Evolutionary conservation across 2,113 vertebrate genomes (phyloP).

Genomic region (Sorex araneus): DNA sequence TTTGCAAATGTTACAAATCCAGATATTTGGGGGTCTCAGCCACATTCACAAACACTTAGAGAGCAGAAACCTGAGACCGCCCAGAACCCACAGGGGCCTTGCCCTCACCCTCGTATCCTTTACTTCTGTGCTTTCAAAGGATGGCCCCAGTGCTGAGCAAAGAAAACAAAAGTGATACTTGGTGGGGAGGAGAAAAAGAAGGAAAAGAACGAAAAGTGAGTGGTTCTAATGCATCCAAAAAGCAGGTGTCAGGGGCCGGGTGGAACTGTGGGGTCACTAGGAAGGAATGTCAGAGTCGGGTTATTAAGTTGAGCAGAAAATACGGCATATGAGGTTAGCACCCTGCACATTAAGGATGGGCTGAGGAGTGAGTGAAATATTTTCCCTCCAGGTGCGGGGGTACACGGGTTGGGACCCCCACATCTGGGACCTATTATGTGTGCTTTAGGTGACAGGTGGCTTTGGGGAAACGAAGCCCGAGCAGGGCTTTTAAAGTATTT

Average conservation of each 20-base stretch:
- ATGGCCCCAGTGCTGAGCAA: slow-evolving; percentile 64
- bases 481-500: slow-evolving; percentile 88
- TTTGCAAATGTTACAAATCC: background rate
- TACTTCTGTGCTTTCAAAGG: slow-evolving; percentile 52
- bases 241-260: slow-evolving; percentile 81
- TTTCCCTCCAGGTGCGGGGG: slow-evolving; percentile 87
- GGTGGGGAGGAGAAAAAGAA: background rate
- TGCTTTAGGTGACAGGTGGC: slow-evolving; percentile 91
- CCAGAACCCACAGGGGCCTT: background rate
- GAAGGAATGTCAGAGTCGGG: slow-evolving; percentile 87
- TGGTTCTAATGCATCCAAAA: slow-evolving; percentile 76
- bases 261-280: slow-evolving; percentile 83
- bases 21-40: background rate
- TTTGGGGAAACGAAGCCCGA: slow-evolving; percentile 88
- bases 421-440: slow-evolving; percentile 90
- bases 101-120: background rate
- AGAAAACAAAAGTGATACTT: slow-evolving; percentile 80
- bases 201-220: background rate
- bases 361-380: slow-evolving; percentile 90
- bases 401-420: slow-evolving; percentile 87
- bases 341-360: slow-evolving; percentile 90
- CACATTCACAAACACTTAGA: slow-evolving; percentile 19
- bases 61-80: slow-evolving; percentile 58
- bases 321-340: slow-evolving; percentile 88
- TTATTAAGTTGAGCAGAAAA: slow-evolving; percentile 91